Percentiles rank a stretch among this genome's conserved stretches.
Evolutionary conservation across 2,113 vertebrate species (phyloP).

Genomic region (Psammodynastes pulverulentus): DNA sequence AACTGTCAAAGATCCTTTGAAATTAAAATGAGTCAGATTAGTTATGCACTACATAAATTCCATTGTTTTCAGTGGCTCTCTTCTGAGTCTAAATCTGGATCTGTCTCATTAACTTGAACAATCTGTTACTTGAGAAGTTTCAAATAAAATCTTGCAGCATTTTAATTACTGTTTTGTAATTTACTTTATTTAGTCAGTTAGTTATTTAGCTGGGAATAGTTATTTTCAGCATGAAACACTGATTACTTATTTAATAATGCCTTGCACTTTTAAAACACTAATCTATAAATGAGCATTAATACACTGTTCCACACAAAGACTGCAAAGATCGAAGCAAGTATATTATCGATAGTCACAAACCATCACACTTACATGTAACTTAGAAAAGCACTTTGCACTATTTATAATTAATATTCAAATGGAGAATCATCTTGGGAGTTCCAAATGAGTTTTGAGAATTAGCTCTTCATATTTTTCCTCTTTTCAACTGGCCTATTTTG

Average conservation of each 20-base stretch:
- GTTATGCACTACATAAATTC: neutral
- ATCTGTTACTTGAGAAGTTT: neutral
- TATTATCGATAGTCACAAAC: slow-evolving; percentile 32
- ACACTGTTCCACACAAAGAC: slow-evolving; percentile 6
- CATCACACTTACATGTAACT: slow-evolving; percentile 27
- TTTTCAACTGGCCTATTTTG: neutral
- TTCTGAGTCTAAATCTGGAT: neutral
- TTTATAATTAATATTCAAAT: slow-evolving; percentile 39
- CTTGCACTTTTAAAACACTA: neutral
- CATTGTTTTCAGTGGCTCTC: neutral
- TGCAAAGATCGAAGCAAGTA: slow-evolving; percentile 46
- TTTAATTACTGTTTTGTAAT: neutral
- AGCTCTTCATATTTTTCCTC: slow-evolving; percentile 1
- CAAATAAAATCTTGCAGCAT: neutral
- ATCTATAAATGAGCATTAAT: slow-evolving; percentile 20
- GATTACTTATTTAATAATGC: neutral
- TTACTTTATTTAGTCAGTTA: neutral
- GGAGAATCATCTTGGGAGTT: slow-evolving; percentile 12
- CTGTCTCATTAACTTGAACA: neutral
- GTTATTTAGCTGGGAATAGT: neutral
- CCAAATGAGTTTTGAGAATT: neutral
- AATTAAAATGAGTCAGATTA: neutral
- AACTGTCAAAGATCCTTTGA: neutral
- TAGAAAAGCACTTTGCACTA: slow-evolving; percentile 41
- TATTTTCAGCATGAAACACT: neutral